These are phyloP conservation scores for Pelochelys cantorii DNA, from an alignment of 2,797 vertebrate species.

Conservation along the genomic window DNA sequence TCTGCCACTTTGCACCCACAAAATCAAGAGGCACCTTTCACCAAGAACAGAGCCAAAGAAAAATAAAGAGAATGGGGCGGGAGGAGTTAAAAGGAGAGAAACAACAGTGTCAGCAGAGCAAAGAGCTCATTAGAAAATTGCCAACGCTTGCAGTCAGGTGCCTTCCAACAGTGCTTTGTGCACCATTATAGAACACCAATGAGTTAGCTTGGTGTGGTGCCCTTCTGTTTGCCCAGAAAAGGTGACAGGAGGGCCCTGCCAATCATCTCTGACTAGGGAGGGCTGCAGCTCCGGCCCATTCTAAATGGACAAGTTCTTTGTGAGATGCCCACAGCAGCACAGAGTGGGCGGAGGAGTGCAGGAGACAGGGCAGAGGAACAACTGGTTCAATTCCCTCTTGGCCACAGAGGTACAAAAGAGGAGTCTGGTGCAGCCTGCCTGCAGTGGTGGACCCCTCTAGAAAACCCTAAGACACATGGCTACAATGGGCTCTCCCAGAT, in stretches of 20 bases:
- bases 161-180: background rate
- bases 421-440: background rate
- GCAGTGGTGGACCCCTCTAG: fast-evolving
- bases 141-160: background rate
- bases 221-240: fast-evolving
- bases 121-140: fast-evolving
- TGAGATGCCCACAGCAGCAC: fast-evolving
- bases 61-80: background rate
- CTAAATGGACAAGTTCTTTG: background rate
- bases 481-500: fast-evolving
- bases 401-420: background rate
- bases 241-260: fast-evolving
- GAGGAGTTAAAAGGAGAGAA: background rate
- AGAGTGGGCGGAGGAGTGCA: background rate
- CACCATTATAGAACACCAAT: fast-evolving
- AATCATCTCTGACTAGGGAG: background rate
- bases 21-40: background rate
- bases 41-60: background rate
- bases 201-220: background rate
- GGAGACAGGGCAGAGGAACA: background rate
- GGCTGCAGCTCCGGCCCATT: background rate
- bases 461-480: background rate
- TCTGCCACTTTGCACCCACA: background rate
- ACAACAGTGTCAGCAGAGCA: background rate
- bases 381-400: background rate